These are phyloP conservation scores for Chamaetylas fuelleborni DNA, from an alignment of 2,113 vertebrate genomes.

Conservation along the genomic window DNA sequence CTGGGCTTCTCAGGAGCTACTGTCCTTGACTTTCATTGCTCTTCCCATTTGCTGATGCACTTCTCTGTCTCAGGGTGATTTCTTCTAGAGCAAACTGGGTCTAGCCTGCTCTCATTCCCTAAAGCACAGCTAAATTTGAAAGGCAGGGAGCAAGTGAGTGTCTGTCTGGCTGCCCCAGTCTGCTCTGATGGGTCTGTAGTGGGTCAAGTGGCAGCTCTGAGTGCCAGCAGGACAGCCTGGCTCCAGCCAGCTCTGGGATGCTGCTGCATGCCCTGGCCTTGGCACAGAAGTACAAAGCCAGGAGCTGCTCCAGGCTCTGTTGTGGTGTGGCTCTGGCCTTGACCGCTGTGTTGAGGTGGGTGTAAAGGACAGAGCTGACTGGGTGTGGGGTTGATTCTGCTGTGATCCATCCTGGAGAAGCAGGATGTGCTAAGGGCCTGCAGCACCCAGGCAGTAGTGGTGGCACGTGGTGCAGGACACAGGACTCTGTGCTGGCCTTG, in stretches of 20 bases:
- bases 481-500: background rate
- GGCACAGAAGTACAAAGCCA: background rate
- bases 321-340: accelerated
- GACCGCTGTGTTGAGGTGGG: accelerated
- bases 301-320: background rate
- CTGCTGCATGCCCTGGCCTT: background rate
- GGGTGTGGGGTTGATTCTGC: background rate
- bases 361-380: background rate
- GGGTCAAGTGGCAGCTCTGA: background rate
- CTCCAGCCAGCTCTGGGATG: background rate
- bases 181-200: background rate
- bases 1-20: background rate
- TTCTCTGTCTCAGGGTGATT: background rate
- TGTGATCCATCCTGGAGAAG: background rate
- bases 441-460: background rate
- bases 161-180: background rate
- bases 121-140: conserved; percentile 46
- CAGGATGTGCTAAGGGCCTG: accelerated
- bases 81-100: conserved; percentile 18
- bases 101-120: background rate
- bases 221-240: background rate
- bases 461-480: background rate
- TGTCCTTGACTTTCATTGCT: background rate
- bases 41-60: background rate
- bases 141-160: background rate